phyloP scores from a whole-genome alignment of 2,888 invertebrate genomes.

The Drosophila falleni region DNA sequence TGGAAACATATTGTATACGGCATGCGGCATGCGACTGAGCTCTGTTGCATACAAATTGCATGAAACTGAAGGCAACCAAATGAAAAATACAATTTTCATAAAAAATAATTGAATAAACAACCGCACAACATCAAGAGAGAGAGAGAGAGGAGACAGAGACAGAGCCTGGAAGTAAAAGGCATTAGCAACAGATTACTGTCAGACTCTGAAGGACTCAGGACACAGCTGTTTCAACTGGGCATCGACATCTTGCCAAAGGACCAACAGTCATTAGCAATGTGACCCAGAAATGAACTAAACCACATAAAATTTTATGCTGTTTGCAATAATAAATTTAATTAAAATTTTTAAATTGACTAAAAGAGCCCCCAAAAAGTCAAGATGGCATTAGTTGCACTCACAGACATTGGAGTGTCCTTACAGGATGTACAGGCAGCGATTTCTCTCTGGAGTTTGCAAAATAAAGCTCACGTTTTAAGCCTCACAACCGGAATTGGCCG shows the following conservation, averaged over 20 bases:
- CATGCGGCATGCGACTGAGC: constrained; percentile 11
- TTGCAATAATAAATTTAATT: constrained; percentile 78
- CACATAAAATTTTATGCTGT: constrained; percentile 73
- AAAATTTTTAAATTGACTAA: constrained; percentile 69
- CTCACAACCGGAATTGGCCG: constrained; percentile 25
- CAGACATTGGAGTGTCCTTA: constrained; percentile 1
- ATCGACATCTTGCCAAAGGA: constrained; percentile 28
- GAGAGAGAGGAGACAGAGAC: background rate
- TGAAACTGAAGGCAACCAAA: constrained; percentile 37
- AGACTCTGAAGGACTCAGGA: constrained; percentile 16
- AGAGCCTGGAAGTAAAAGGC: constrained; percentile 45
- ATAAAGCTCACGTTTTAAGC: constrained; percentile 23
- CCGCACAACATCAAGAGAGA: constrained; percentile 16
- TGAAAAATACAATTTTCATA: constrained; percentile 60
- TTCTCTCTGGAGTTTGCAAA: background rate
- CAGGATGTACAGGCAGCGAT: background rate
- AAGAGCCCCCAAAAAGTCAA: constrained; percentile 22
- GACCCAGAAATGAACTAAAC: constrained; percentile 71
- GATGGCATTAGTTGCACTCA: constrained; percentile 16
- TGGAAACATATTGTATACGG: constrained; percentile 22
- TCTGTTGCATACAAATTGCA: constrained; percentile 37
- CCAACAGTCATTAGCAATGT: constrained; percentile 66
- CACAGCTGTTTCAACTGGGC: constrained; percentile 11
- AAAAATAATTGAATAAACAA: constrained; percentile 64
- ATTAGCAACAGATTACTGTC: constrained; percentile 70